phyloP scores from a whole-genome alignment of 2,888 invertebrate genomes.

The Cantharis rufa region DNA sequence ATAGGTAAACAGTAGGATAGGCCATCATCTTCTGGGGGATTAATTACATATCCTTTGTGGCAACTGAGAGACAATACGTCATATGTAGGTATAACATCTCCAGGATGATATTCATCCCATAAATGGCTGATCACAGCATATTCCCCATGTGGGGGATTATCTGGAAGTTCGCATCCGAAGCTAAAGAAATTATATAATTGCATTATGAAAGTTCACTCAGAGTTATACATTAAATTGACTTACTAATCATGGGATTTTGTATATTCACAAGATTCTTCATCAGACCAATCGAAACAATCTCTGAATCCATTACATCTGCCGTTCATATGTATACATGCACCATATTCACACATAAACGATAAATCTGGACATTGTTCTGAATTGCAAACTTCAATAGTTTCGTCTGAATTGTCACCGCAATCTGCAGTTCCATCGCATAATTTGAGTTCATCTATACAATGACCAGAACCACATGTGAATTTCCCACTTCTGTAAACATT shows the following conservation, averaged over 20 bases:
- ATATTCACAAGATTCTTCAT: constrained; percentile 1
- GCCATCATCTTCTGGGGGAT: not conserved
- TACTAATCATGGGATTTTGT: not conserved
- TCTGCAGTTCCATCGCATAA: constrained; percentile 56
- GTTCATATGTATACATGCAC: constrained; percentile 53
- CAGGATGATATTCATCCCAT: not conserved
- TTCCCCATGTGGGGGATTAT: constrained; percentile 38
- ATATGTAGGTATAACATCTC: not conserved
- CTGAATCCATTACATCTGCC: constrained; percentile 55
- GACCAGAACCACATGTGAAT: constrained; percentile 42
- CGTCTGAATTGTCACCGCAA: constrained; percentile 56
- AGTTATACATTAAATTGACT: not conserved
- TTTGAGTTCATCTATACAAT: constrained; percentile 51
- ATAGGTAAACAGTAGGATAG: not conserved
- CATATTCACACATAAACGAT: constrained; percentile 46
- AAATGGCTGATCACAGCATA: not conserved
- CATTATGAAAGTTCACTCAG: too few species aligned
- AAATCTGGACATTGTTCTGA: constrained; percentile 27
- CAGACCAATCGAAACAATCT: constrained; percentile 52
- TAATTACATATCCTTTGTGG: not conserved
- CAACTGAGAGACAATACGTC: not conserved
- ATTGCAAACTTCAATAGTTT: constrained; percentile 42
- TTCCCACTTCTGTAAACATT: not conserved
- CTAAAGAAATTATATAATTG: not conserved
- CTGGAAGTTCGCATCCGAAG: constrained; percentile 32